Base-by-base conservation (phyloP, 1,140 invertebrate genomes). In the Camponotus vicinus region DNA sequence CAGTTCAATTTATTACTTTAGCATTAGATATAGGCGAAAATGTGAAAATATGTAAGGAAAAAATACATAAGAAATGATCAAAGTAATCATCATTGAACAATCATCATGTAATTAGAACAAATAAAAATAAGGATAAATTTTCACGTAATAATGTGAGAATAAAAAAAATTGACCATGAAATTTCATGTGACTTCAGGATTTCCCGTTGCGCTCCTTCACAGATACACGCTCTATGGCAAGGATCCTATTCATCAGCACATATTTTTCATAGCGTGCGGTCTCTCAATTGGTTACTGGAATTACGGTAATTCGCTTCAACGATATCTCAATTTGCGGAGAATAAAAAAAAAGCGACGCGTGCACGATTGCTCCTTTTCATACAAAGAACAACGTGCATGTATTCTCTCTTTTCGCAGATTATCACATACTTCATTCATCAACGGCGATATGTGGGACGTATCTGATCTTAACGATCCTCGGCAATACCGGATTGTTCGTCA, bases 201-300 rank as follows among this genome's bases (percentile, higher is more conserved):
- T 94, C 98, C 98, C 3, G 93, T 98, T 57, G 98, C 97, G 11
- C 92, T 97, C 13, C 77, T 98, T 37, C 97, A 98, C 92, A 96
- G 97, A 88, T 93, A 95, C 87, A 92, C 93, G 61, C 83, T 98
- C 7, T 96, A 95, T 80, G 95, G 95, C 73, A 95, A 96, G 90
- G 90, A 94, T 77, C 93, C 95, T 77, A 90, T 91, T 32, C 86
- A 96, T 37, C 97, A 98, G 93, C 97, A 98, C 94, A 55, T 97
- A n/a, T 98, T 96, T 94, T 98, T 98, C 91, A 96, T 96, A 52
- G 15, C 95, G 0, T 96, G 95, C 86, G 98, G 98, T 27, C 89
- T 98, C 13, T 91, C 95, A 13, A 94, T 98, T 63, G 97, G 97
- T 69, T 96, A 96, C 86, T 98, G 97, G 93, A 99, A 98, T 94